These are phyloP conservation scores for Matsumurasca onukii DNA, from an alignment of 1,140 invertebrate species.

Conservation along the genomic window DNA sequence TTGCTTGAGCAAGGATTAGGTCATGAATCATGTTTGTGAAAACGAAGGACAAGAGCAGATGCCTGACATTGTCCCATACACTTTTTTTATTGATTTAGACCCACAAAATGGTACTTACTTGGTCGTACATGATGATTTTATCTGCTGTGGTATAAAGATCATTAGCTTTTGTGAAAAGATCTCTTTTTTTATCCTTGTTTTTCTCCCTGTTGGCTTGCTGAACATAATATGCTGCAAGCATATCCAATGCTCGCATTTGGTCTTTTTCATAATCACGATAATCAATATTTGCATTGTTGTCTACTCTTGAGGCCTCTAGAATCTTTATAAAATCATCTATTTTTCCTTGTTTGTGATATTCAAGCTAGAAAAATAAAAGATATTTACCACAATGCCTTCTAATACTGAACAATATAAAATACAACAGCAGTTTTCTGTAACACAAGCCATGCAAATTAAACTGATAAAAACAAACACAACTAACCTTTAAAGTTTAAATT, in stretches of 20 bases:
- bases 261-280: slow-evolving; percentile 95
- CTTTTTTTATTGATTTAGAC: too few species aligned
- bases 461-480: too few species aligned
- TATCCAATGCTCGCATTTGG: slow-evolving; percentile 95
- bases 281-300: slow-evolving; percentile 85
- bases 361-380: slow-evolving; percentile 63
- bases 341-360: slow-evolving; percentile 94
- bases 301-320: slow-evolving; percentile 80
- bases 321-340: slow-evolving; percentile 93
- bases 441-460: too few species aligned
- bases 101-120: slow-evolving; percentile 57
- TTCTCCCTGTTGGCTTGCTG: slow-evolving; percentile 95
- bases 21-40: too few species aligned
- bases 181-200: slow-evolving; percentile 92
- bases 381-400: too few species aligned
- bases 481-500: too few species aligned
- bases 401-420: too few species aligned
- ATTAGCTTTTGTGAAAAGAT: slow-evolving; percentile 96
- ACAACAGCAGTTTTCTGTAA: too few species aligned
- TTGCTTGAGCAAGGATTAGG: too few species aligned
- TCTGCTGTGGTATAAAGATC: slow-evolving; percentile 97
- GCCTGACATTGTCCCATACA: too few species aligned
- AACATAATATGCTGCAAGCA: slow-evolving; percentile 97
- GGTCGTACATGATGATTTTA: slow-evolving; percentile 99
- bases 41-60: too few species aligned